These are phyloP conservation scores for Apogon hyalosoma DNA, from an alignment of 2,797 vertebrate genomes.

Conservation along the genomic window DNA sequence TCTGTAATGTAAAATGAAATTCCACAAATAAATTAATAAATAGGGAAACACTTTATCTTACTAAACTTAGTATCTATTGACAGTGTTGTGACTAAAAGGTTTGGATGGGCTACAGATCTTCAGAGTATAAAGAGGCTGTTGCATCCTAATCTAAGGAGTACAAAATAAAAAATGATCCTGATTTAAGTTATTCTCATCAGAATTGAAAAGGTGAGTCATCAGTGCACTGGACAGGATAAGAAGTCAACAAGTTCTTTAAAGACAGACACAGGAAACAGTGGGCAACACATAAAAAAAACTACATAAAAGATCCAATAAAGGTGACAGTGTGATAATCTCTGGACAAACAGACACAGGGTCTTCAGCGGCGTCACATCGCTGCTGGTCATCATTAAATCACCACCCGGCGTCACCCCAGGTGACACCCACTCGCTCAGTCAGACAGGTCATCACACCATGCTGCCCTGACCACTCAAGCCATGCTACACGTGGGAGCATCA, in stretches of 20 bases:
- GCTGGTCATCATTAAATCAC: constrained; percentile 12
- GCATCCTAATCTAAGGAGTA: too few species aligned
- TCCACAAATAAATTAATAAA: too few species aligned
- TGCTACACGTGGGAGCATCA: constrained; percentile 70
- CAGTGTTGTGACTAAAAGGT: too few species aligned
- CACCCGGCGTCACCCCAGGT: constrained; percentile 15
- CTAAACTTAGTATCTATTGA: too few species aligned
- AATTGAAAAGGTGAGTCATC: constrained; percentile 7
- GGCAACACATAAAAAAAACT: constrained; percentile 31
- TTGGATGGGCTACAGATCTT: too few species aligned
- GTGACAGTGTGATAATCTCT: constrained; percentile 10
- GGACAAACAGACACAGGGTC: constrained; percentile 43
- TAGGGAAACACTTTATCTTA: too few species aligned
- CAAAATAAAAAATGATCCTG: too few species aligned
- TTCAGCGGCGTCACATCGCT: constrained; percentile 13
- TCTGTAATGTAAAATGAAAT: too few species aligned
- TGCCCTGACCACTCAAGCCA: constrained; percentile 71
- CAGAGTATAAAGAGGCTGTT: too few species aligned
- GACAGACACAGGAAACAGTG: constrained; percentile 27
- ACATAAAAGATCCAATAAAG: constrained; percentile 11
- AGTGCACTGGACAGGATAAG: constrained; percentile 16
- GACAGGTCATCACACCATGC: constrained; percentile 63
- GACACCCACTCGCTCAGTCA: constrained; percentile 44
- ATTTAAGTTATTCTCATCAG: not conserved
- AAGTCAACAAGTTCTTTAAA: constrained; percentile 21